Base-by-base conservation (phyloP, 2,113 vertebrate genomes). In the Propithecus coquereli region DNA sequence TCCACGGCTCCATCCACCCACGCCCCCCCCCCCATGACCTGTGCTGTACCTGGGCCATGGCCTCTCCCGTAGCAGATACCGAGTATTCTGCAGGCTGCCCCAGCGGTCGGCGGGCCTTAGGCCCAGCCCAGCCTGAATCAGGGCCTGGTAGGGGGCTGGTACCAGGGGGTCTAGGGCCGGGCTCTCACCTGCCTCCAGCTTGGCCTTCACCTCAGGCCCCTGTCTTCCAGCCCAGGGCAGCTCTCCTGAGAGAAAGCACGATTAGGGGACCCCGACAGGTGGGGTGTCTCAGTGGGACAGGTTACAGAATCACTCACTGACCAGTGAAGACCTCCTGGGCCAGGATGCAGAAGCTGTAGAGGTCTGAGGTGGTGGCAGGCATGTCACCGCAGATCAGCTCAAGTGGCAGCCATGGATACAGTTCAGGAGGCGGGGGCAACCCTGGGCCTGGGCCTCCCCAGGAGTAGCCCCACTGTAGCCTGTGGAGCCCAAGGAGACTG, bases 351-450 rank as follows among this genome's bases (percentile, higher is more conserved):
- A 98, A 94, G 82, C 98, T 99, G 97, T 98, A 99, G 94, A 99
- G 95, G 96, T 99, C 99, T 2, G 98, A 98, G 87, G 98, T 98
- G 59, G 65, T 37, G 1, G 97, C 96, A 68, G 98, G 98, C 9
- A 27, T 8, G 34, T 93, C 95, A 30, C 97, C 59, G 1, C 43
- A 93, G 54, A 98, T 98, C 80, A 98, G 98, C 94, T 99, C 98
- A 13, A 98, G 98, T 12, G 98, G 98, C 43, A 98, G 98, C 98
- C 98, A 99, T 57, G 98, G 98, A 82, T 98, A 98, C 17, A 99
- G 95, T 82, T 96, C 87, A 1, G 96, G 87, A 47, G 98, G 98
- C 0, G 61, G 97, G 9, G 92, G 87, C 11, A 94, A 63, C 47
- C 90, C 94, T 63, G 40, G 84, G 89, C 83, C 76, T 71, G 50